Evolutionary conservation across 2,113 vertebrate genomes (phyloP).

Genomic region (Micromys minutus): DNA sequence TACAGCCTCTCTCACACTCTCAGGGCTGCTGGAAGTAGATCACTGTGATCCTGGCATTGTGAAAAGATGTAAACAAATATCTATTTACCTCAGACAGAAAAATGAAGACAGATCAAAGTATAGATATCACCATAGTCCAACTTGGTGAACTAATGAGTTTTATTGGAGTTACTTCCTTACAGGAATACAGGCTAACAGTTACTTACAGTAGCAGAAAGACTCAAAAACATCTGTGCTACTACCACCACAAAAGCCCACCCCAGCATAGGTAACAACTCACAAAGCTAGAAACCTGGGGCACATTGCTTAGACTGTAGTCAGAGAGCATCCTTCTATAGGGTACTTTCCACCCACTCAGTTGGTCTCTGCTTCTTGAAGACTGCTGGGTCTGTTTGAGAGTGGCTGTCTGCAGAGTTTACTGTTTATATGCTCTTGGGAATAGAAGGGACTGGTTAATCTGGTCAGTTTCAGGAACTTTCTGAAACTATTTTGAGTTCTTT

Average conservation of each 20-base stretch:
- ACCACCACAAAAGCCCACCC: neutral
- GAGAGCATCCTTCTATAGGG: neutral
- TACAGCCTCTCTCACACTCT: fast-evolving
- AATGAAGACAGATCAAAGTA: neutral
- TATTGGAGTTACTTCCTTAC: neutral
- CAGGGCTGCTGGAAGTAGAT: neutral
- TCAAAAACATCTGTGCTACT: neutral
- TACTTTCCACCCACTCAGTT: neutral
- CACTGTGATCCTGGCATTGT: neutral
- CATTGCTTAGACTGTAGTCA: neutral
- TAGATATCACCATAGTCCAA: neutral
- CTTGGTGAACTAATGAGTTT: neutral
- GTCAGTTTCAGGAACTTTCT: neutral
- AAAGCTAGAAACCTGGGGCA: neutral
- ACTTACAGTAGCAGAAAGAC: neutral
- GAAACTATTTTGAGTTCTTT: neutral
- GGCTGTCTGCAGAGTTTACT: neutral
- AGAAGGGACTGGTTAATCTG: neutral
- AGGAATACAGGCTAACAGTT: neutral
- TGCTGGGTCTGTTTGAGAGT: neutral
- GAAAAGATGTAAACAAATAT: neutral
- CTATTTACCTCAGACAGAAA: neutral
- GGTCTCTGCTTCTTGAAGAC: too few species aligned
- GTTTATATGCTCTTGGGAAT: too few species aligned
- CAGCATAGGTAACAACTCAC: neutral